phyloP scores from a whole-genome alignment of 1,140 invertebrate species.

The Danaus melanippus region DNA sequence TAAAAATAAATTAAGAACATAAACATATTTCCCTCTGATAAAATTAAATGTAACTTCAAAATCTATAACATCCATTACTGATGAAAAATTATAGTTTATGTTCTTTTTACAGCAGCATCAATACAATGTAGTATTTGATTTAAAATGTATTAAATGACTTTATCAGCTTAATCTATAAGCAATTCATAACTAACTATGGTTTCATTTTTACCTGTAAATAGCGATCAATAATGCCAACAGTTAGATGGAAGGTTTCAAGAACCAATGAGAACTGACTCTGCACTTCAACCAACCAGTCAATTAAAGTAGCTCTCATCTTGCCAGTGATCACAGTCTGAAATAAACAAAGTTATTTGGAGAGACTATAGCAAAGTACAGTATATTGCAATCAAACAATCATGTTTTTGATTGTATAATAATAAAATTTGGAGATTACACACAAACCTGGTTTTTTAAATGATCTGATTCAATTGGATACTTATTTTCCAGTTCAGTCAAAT shows the following conservation, averaged over 20 bases:
- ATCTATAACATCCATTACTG: background rate
- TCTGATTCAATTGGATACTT: slow-evolving; percentile 75
- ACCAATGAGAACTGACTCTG: slow-evolving; percentile 89
- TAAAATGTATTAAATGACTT: no score
- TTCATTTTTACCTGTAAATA: slow-evolving; percentile 83
- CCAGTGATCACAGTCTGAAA: slow-evolving; percentile 74
- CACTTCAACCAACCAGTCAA: slow-evolving; percentile 97
- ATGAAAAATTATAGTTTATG: no score
- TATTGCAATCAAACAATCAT: slow-evolving; percentile 4
- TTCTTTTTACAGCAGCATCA: no score
- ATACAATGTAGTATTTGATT: no score
- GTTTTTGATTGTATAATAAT: slow-evolving; percentile 4
- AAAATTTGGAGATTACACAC: slow-evolving; percentile 13
- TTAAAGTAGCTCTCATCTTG: slow-evolving; percentile 89
- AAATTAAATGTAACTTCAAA: slow-evolving; percentile 1
- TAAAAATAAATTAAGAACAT: background rate
- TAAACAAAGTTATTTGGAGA: slow-evolving; percentile 1
- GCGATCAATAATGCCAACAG: slow-evolving; percentile 90
- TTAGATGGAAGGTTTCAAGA: slow-evolving; percentile 93
- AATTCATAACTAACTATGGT: no score
- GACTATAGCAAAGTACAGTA: no score
- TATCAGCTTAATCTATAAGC: no score
- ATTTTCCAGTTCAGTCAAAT: slow-evolving; percentile 81
- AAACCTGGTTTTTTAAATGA: slow-evolving; percentile 77
- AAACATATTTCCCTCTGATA: no score